A percentile compares a stretch with the other conserved stretches of the same genome.
These are phyloP conservation scores for Acleris sparsana DNA, from an alignment of 2,888 invertebrate genomes.

Conservation along the genomic window DNA sequence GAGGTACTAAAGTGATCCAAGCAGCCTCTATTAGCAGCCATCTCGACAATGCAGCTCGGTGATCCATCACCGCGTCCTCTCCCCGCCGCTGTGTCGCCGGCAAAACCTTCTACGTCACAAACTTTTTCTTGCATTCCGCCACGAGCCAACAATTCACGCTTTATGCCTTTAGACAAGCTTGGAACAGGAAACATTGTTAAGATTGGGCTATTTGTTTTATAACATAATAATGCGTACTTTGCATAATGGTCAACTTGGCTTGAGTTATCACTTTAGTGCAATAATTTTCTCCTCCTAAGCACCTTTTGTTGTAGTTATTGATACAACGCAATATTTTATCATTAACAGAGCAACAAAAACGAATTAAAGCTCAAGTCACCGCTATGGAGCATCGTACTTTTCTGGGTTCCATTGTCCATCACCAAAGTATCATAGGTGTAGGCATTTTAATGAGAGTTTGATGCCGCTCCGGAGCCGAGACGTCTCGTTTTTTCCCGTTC, in stretches of 20 bases:
- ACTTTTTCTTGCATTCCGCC: conserved; percentile 68
- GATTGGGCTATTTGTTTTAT: background rate
- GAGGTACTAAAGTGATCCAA: background rate
- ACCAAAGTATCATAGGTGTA: conserved; percentile 34
- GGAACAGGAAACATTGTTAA: background rate
- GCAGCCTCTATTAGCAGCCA: conserved; percentile 2
- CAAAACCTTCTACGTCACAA: conserved; percentile 13
- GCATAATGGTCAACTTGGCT: background rate
- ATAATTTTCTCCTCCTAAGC: background rate
- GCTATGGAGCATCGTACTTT: conserved; percentile 27
- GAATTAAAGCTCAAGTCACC: conserved; percentile 5
- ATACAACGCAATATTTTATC: conserved; percentile 13
- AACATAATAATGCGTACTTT: background rate
- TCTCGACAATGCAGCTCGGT: conserved; percentile 3
- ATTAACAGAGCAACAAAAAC: conserved; percentile 18
- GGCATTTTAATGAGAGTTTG: conserved; percentile 71
- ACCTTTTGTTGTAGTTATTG: background rate
- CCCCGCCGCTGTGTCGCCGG: background rate
- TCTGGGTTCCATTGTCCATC: conserved; percentile 33
- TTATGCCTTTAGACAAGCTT: conserved; percentile 55
- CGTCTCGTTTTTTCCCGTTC: conserved; percentile 50
- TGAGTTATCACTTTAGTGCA: background rate
- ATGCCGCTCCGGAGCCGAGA: conserved; percentile 62
- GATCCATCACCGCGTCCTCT: conserved; percentile 2
- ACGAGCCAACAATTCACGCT: conserved; percentile 70